Evolutionary conservation across 2,113 vertebrate genomes (phyloP), one percentile per base, ranked within the genome.

Genomic region (Bostrychus sinensis): DNA sequence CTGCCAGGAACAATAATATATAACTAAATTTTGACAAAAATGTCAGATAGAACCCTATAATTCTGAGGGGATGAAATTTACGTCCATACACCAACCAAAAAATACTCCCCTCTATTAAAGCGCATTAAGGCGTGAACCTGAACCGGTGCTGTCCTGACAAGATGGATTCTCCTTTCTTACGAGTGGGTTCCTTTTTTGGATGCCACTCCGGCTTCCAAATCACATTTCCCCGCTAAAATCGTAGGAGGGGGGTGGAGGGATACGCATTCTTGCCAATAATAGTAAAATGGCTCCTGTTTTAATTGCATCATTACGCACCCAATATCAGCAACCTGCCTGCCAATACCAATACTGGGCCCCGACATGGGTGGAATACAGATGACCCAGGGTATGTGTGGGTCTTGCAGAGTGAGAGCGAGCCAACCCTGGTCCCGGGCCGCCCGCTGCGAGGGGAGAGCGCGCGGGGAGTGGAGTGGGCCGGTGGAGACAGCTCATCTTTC

Each of bases 321-420:
- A 90, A 91, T 93, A 92, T 93, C 91, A 92, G 89, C 85, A 85
- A 82, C 84, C 78, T 78, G 89, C 89, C 89, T 92, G 92, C 91
- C 91, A 93, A 92, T 92, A 92, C 91, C 92, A 91, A 93, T 93
- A 93, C 91, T 91, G 86, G 87, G n/a, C n/a, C 85, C 83, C 87
- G 86, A 83, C 91, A 91, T 89, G 90, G 89, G 90, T 88, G 84
- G 91, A 92, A 91, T 92, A 90, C 87, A 91, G 91, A 93, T 93
- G 91, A 92, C 89, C 91, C 89, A 82, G 86, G 83, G 91, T 89
- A 80, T 83, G 89, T 66, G 90, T 91, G 90, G 90, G 91, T 87
- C 87, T 86, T 75, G 82, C 79, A 63, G 73, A 85, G 86, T 71
- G 77, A 77, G 75, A 82, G 75, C 60, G 68, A 86, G 88, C 91